phyloP scores from a whole-genome alignment of 2,113 vertebrate species.

The Xiphophorus maculatus region DNA sequence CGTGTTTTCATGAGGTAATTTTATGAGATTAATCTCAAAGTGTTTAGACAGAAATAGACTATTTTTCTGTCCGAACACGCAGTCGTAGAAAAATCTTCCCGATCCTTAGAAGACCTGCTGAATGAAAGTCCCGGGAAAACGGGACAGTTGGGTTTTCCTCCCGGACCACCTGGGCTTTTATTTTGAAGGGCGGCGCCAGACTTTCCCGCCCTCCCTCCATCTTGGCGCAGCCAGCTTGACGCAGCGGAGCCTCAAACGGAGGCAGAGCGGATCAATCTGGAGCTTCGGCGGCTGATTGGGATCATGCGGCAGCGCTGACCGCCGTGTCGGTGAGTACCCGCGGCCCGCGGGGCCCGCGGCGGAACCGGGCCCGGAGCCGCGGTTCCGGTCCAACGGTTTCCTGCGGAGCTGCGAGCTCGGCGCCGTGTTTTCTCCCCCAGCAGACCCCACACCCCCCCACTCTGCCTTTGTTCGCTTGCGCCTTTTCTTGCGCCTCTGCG shows the following conservation, averaged over 20 bases:
- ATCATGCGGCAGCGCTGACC: slow-evolving; percentile 60
- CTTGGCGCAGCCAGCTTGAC: slow-evolving; percentile 46
- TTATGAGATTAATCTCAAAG: no score
- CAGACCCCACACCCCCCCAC: slow-evolving; percentile 52
- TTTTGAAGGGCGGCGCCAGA: slow-evolving; percentile 19
- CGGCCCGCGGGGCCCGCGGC: not conserved
- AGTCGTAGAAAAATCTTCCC: no score
- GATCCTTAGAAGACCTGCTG: no score
- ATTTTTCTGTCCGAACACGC: no score
- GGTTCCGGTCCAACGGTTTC: not conserved
- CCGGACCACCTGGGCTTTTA: slow-evolving; percentile 11
- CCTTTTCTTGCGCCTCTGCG: slow-evolving; percentile 72
- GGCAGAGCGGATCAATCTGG: slow-evolving; percentile 66
- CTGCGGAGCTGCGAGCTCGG: slow-evolving; percentile 25
- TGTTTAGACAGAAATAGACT: no score
- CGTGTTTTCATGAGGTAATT: no score
- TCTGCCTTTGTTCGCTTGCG: slow-evolving; percentile 76
- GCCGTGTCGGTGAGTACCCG: slow-evolving; percentile 59
- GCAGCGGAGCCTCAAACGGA: slow-evolving; percentile 33
- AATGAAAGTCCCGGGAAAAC: no score
- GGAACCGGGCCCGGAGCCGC: not conserved
- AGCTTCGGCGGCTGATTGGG: slow-evolving; percentile 60
- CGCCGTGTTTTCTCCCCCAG: slow-evolving; percentile 22
- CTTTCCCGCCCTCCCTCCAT: slow-evolving; percentile 29
- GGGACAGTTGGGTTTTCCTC: no score